Evolutionary conservation across 2,888 invertebrate species (phyloP).

Genomic region (Philonicus albiceps): DNA sequence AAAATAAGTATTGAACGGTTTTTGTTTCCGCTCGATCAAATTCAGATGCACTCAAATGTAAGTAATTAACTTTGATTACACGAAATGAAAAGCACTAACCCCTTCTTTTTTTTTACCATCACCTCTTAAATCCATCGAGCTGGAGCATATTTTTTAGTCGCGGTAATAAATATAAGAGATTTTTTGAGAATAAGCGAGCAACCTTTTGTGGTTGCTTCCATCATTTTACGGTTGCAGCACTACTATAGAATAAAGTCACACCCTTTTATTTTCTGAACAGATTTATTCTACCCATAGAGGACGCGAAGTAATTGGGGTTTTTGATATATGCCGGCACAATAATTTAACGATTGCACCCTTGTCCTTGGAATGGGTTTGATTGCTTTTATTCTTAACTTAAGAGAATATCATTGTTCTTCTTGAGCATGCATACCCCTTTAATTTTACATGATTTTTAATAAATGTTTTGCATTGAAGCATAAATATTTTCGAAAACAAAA

Average conservation of each 20-base stretch:
- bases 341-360: not conserved
- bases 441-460: not conserved
- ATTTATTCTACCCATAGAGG: slow-evolving; percentile 49
- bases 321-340: slow-evolving; percentile 15
- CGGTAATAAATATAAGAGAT: not conserved
- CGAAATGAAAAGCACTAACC: slow-evolving; percentile 35
- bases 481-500: slow-evolving; percentile 35
- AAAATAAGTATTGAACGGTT: slow-evolving; percentile 37
- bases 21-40: slow-evolving; percentile 42
- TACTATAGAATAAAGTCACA: slow-evolving; percentile 45
- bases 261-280: slow-evolving; percentile 50
- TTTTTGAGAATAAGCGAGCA: slow-evolving; percentile 10
- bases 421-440: not conserved
- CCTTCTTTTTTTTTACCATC: slow-evolving; percentile 40
- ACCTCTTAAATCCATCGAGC: slow-evolving; percentile 38
- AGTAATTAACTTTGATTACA: slow-evolving; percentile 49
- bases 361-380: not conserved
- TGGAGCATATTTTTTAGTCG: slow-evolving; percentile 44
- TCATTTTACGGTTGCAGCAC: not conserved
- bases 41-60: slow-evolving; percentile 48
- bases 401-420: not conserved
- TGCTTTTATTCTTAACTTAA: not conserved
- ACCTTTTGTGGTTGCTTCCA: slow-evolving; percentile 4
- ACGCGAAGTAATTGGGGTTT: slow-evolving; percentile 46
- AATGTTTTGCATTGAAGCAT: slow-evolving; percentile 21